phyloP scores from a whole-genome alignment of 2,113 vertebrate genomes.

The Catharus fuscescens region DNA sequence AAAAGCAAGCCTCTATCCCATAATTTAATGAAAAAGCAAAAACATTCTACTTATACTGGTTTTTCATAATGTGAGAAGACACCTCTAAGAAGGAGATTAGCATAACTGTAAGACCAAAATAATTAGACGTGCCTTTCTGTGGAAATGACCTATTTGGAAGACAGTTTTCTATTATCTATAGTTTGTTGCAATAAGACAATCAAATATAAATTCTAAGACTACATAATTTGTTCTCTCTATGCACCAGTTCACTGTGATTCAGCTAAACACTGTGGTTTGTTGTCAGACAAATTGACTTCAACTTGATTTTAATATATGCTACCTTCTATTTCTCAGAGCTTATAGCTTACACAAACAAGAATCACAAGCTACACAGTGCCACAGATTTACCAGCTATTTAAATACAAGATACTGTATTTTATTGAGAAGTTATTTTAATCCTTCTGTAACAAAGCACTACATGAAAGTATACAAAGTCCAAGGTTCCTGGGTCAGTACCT shows the following conservation, averaged over 20 bases:
- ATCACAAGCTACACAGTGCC: not conserved
- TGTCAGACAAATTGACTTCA: not conserved
- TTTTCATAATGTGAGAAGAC: not conserved
- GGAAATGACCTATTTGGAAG: not conserved
- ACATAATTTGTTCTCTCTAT: not conserved
- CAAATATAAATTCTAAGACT: not conserved
- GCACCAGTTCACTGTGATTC: not conserved
- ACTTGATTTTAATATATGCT: not conserved
- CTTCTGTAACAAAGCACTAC: not conserved
- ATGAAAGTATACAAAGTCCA: not conserved
- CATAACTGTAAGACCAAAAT: not conserved
- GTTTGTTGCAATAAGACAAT: not conserved
- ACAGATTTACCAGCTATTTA: not conserved
- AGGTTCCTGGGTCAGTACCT: not conserved
- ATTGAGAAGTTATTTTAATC: not conserved
- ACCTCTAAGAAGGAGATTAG: not conserved
- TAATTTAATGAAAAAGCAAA: constrained; percentile 7
- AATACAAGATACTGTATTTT: not conserved
- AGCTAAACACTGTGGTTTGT: not conserved
- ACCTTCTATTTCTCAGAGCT: not conserved
- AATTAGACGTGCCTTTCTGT: not conserved
- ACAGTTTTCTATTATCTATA: not conserved
- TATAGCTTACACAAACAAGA: not conserved
- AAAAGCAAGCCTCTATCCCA: not conserved
- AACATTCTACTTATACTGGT: not conserved